These are phyloP conservation scores for Eilema caniola DNA, from an alignment of 2,888 invertebrate genomes.

Conservation along the genomic window DNA sequence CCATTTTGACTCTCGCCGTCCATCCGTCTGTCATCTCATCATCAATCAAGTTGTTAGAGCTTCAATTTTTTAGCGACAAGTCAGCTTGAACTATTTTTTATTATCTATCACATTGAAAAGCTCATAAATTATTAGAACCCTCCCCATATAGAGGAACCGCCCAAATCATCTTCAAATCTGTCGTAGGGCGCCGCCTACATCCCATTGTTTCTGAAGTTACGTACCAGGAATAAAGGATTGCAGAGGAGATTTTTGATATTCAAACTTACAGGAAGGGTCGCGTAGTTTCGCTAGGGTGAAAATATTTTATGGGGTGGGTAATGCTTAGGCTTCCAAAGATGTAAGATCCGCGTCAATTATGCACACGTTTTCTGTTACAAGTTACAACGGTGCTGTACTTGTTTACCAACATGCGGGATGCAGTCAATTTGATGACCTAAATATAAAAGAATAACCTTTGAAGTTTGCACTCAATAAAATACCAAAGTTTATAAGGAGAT, in stretches of 20 bases:
- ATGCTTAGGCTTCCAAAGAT: background rate
- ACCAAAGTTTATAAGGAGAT: too few species aligned
- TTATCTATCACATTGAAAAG: background rate
- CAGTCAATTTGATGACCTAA: too few species aligned
- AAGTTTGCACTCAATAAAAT: too few species aligned
- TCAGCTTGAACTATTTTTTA: too few species aligned
- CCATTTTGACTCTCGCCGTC: too few species aligned
- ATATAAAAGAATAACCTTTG: too few species aligned
- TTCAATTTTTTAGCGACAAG: too few species aligned
- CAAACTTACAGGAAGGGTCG: conserved; percentile 49
- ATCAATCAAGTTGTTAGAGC: too few species aligned
- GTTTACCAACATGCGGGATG: too few species aligned
- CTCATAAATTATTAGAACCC: conserved; percentile 11
- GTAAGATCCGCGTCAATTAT: background rate
- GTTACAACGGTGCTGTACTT: background rate
- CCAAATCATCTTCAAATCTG: conserved; percentile 46
- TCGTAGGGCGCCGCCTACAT: conserved; percentile 78
- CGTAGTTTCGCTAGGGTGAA: conserved; percentile 34
- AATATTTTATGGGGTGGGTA: background rate
- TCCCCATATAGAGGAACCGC: conserved; percentile 50
- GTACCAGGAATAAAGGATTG: conserved; percentile 72
- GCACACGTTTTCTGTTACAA: background rate
- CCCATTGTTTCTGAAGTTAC: conserved; percentile 77
- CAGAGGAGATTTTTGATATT: conserved; percentile 56
- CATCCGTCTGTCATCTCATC: too few species aligned